Base-by-base conservation (phyloP, 2,797 vertebrate species). In the Thamnophis elegans region DNA sequence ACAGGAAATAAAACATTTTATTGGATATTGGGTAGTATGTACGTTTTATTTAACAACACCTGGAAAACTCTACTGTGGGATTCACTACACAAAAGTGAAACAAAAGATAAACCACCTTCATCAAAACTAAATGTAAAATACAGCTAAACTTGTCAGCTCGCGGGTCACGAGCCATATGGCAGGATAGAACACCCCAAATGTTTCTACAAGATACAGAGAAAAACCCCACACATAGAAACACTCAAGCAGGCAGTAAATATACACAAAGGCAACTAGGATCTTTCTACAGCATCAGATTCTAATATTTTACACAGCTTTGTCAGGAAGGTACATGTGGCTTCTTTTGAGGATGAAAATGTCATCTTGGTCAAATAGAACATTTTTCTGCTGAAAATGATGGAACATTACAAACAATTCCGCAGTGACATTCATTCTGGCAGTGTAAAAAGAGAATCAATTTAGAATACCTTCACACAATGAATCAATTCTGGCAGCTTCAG, bases 1-100 rank as follows among this genome's bases (percentile, higher is more conserved):
- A 99, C 99, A 99, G 99, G 99, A 99, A 99, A 99, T 99, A 99
- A 99, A 99, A 99, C 98, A 98, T 99, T 99, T 99, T 99, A 99
- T 99, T 99, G 99, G 99, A 98, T 99, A 99, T 99, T 98, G 97
- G 98, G 98, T 99, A 98, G 97, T 98, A 99, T 98, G 99, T 99
- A 99, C 99, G 99, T 99, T 89, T 88, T 98, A 98, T 99, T 97
- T 98, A 99, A 99, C 98, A 98, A 99, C 99, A 98, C 98, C 98
- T 99, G 98, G 98, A 99, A 99, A 99, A 99, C 98, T 98, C 98
- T 99, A 99, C 99, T 97, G 98, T 98, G 98, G 98, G 98, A 98
- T 98, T 99, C 99, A 99, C 99, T 98, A 99, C 99, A 99, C 99
- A 98, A 99, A 93, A 99, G 98, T 99, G 98, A 98, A 99, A 99